These are phyloP conservation scores for Tetramorium simillimum DNA, from an alignment of 1,140 invertebrate species.

Conservation along the genomic window DNA sequence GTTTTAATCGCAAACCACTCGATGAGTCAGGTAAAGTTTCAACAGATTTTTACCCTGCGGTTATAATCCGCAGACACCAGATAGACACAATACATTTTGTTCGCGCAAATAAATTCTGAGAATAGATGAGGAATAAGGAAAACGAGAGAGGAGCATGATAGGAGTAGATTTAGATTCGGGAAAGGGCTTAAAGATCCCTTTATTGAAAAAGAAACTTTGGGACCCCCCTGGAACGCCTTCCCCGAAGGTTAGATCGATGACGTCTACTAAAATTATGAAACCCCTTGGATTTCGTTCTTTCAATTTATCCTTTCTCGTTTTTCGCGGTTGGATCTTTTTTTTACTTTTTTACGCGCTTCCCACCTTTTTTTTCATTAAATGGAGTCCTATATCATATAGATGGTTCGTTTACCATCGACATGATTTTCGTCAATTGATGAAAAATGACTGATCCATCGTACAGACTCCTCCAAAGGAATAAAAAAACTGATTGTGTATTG, in stretches of 20 bases:
- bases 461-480: slow-evolving; percentile 14
- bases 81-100: slow-evolving; percentile 72
- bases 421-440: slow-evolving; percentile 59
- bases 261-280: slow-evolving; percentile 79
- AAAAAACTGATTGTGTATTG: slow-evolving; percentile 7
- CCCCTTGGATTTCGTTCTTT: slow-evolving; percentile 80
- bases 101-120: slow-evolving; percentile 78
- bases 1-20: slow-evolving; percentile 22
- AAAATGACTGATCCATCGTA: slow-evolving; percentile 63
- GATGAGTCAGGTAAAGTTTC: slow-evolving; percentile 5
- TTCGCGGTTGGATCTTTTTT: slow-evolving; percentile 62
- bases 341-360: slow-evolving; percentile 19
- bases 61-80: slow-evolving; percentile 53
- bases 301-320: slow-evolving; percentile 67
- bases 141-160: slow-evolving; percentile 64
- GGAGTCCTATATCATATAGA: slow-evolving; percentile 39
- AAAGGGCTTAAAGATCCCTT: slow-evolving; percentile 70
- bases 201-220: not conserved
- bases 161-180: slow-evolving; percentile 73
- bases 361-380: not conserved
- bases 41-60: slow-evolving; percentile 42
- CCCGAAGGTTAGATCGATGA: slow-evolving; percentile 72
- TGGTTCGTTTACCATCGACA: slow-evolving; percentile 52
- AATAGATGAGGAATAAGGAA: slow-evolving; percentile 70
- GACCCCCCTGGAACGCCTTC: slow-evolving; percentile 66